Evolutionary conservation across 92 coral and sea anemone species (phyloP).

Genomic region (Porites divaricata): DNA sequence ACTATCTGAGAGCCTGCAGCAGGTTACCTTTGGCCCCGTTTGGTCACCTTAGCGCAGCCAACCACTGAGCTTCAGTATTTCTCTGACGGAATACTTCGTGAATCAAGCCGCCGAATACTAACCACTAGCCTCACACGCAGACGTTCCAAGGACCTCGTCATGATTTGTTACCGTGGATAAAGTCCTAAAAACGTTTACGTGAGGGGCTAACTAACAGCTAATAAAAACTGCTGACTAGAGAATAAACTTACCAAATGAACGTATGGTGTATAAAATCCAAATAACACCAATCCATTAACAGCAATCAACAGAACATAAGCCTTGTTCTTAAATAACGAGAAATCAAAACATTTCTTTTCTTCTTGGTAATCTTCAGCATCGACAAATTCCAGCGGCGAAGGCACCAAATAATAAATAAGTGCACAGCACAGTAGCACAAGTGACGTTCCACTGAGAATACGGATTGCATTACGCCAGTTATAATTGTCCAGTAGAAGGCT

Average conservation of each 20-base stretch:
- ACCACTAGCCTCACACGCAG: too few species aligned
- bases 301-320: conserved; percentile 76
- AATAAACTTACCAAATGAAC: conserved; percentile 82
- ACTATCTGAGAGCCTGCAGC: too few species aligned
- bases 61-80: background rate
- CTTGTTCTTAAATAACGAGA: conserved; percentile 79
- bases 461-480: conserved; percentile 81
- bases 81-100: too few species aligned
- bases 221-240: too few species aligned
- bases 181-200: too few species aligned
- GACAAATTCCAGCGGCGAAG: conserved; percentile 52
- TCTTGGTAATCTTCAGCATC: conserved; percentile 34
- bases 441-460: conserved; percentile 75
- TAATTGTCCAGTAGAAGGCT: conserved; percentile 67
- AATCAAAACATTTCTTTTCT: conserved; percentile 46
- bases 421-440: conserved; percentile 64
- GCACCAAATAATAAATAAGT: conserved; percentile 66
- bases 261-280: conserved; percentile 90
- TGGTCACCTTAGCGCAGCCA: background rate
- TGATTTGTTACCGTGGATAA: too few species aligned
- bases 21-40: too few species aligned
- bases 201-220: too few species aligned
- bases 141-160: too few species aligned
- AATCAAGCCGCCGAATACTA: too few species aligned
- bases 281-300: conserved; percentile 74